phyloP scores from a whole-genome alignment of 2,797 vertebrate species.

The Ficedula albicollis region DNA sequence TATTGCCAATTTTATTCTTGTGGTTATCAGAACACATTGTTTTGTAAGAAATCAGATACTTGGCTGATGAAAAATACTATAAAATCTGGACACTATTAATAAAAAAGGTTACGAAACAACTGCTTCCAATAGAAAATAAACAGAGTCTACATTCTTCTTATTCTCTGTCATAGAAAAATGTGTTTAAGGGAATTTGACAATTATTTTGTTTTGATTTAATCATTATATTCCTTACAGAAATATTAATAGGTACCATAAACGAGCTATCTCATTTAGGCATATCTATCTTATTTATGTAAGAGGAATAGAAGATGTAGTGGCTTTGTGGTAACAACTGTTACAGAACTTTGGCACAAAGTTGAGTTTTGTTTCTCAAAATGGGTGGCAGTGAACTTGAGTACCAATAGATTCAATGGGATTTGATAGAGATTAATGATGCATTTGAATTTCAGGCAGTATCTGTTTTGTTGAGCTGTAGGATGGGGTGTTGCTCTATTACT shows the following conservation, averaged over 20 bases:
- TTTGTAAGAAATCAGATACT: not conserved
- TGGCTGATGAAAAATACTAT: not conserved
- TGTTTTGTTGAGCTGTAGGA: not conserved
- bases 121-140: conserved; percentile 8
- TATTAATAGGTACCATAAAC: conserved; percentile 36
- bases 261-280: not conserved
- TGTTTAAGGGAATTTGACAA: conserved; percentile 20
- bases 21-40: not conserved
- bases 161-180: conserved; percentile 10
- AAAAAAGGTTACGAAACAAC: not conserved
- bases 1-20: not conserved
- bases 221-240: conserved; percentile 46
- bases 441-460: not conserved
- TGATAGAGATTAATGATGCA: not conserved
- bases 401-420: not conserved
- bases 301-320: not conserved
- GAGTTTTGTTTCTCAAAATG: not conserved
- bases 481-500: not conserved
- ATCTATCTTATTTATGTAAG: not conserved
- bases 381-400: not conserved
- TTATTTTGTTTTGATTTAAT: conserved; percentile 53
- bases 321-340: not conserved
- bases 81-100: conserved; percentile 5
- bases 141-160: not conserved
- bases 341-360: not conserved